Evolutionary conservation across 2,113 vertebrate genomes (phyloP), one percentile per base, ranked within the genome.

Genomic region (Sturnus vulgaris): DNA sequence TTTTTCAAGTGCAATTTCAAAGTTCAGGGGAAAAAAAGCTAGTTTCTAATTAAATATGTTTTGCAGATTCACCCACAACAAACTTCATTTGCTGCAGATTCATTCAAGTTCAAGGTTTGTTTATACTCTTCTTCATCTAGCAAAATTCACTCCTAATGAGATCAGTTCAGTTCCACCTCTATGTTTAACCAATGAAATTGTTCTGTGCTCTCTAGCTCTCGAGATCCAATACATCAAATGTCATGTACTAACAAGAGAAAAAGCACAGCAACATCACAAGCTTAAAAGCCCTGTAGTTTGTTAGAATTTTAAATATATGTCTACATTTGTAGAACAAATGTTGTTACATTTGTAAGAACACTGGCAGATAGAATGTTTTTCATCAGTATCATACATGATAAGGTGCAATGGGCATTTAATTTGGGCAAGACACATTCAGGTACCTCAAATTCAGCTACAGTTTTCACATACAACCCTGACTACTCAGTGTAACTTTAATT

Each of bases 401-500:
- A 90, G 35, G 52, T 56, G 80, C 37, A 81, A 59, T 33, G 61
- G 85, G 57, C 31, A 78, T 85, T 75, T 88, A 65, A 87, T 82
- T 28, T 22, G 52, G 31, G 63, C 42, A 95, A 96, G 84, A 90
- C 56, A 93, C 12, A 96, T 12, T 86, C 75, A 75, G n/a, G 76
- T 61, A 49, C 53, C 94, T 96, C 92, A 95, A 82, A 97, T 95
- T 96, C 94, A 91, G 88, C 76, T 93, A 81, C 81, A 90, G 73
- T 96, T 95, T 95, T 95, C 93, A 93, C 97, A 97, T 93, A 86
- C 71, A 94, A 92, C 57, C 80, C 88, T 66, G 92, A 96, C 90
- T 94, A 96, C 63, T 88, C 91, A 94, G 88, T 56, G 71, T 73
- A 97, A 97, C 96, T 97, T 97, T 97, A 98, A 98, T 98, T 98